phyloP scores from a whole-genome alignment of 2,797 vertebrate species.

The Buphagus erythrorhynchus region DNA sequence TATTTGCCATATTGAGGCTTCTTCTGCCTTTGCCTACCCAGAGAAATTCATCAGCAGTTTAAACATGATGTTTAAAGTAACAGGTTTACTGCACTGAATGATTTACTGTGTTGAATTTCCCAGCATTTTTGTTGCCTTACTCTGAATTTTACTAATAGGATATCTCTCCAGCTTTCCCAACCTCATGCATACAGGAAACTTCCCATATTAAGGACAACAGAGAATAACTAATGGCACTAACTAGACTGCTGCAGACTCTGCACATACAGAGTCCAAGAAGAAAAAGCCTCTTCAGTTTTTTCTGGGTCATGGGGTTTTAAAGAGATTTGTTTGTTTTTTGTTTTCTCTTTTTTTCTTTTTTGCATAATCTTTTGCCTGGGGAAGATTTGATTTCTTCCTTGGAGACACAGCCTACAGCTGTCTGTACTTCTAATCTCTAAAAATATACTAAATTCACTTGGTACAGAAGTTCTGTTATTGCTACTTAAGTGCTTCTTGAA shows the following conservation, averaged over 20 bases:
- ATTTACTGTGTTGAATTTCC: not conserved
- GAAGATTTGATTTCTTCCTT: not conserved
- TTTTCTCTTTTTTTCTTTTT: no score
- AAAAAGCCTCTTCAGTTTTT: not conserved
- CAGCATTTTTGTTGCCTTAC: not conserved
- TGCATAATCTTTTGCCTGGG: not conserved
- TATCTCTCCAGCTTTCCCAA: not conserved
- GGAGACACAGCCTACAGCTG: not conserved
- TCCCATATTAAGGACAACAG: not conserved
- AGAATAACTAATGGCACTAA: not conserved
- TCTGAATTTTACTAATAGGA: not conserved
- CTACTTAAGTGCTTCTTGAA: not conserved
- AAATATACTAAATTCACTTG: not conserved
- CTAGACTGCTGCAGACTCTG: not conserved
- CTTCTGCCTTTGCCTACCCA: not conserved
- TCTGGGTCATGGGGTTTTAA: not conserved
- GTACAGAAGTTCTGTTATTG: not conserved
- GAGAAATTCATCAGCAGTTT: not conserved
- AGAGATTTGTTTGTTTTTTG: not conserved
- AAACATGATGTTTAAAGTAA: not conserved
- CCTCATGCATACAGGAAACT: accelerated
- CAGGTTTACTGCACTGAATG: not conserved
- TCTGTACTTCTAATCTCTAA: not conserved
- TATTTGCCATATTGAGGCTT: slow-evolving; percentile 76
- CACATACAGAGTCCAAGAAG: not conserved